These are phyloP conservation scores for Linnaemya vulpina DNA, from an alignment of 2,888 invertebrate genomes.

Conservation along the genomic window DNA sequence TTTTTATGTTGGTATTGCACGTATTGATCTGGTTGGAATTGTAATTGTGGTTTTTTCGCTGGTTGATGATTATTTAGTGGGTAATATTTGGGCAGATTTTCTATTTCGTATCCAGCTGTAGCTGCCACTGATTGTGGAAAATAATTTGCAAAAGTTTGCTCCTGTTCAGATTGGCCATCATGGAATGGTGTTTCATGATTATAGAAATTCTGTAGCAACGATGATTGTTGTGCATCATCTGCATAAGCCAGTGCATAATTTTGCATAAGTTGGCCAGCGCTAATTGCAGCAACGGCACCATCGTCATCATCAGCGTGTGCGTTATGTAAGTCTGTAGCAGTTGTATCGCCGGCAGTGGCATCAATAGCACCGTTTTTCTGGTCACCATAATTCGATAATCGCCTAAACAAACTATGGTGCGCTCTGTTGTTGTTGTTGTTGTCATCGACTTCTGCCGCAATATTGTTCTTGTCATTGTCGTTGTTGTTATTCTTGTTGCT, in stretches of 20 bases:
- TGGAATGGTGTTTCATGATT: slow-evolving; percentile 45
- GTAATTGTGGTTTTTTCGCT: slow-evolving; percentile 35
- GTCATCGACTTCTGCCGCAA: neutral
- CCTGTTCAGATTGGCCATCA: slow-evolving; percentile 5
- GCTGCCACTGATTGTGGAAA: slow-evolving; percentile 59
- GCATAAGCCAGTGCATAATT: slow-evolving; percentile 62
- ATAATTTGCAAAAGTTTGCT: slow-evolving; percentile 67
- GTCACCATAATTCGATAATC: slow-evolving; percentile 66
- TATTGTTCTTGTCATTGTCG: slow-evolving; percentile 3
- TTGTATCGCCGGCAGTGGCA: neutral
- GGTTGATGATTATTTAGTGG: slow-evolving; percentile 63
- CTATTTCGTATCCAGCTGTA: slow-evolving; percentile 57
- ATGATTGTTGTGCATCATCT: slow-evolving; percentile 51
- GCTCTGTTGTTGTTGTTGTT: slow-evolving; percentile 52
- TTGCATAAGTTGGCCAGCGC: slow-evolving; percentile 3
- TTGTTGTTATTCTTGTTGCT: slow-evolving; percentile 24
- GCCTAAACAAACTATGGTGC: slow-evolving; percentile 61
- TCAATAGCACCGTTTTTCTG: neutral
- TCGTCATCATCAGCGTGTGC: neutral
- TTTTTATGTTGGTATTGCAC: slow-evolving; percentile 31
- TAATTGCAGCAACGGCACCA: neutral
- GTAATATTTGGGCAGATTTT: slow-evolving; percentile 61
- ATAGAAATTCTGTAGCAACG: slow-evolving; percentile 46
- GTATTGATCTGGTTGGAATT: slow-evolving; percentile 42
- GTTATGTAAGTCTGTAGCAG: neutral